Percentiles rank a stretch among this genome's conserved stretches.
These are phyloP conservation scores for Drosophila affinis DNA, from an alignment of 2,888 invertebrate genomes.

Conservation along the genomic window DNA sequence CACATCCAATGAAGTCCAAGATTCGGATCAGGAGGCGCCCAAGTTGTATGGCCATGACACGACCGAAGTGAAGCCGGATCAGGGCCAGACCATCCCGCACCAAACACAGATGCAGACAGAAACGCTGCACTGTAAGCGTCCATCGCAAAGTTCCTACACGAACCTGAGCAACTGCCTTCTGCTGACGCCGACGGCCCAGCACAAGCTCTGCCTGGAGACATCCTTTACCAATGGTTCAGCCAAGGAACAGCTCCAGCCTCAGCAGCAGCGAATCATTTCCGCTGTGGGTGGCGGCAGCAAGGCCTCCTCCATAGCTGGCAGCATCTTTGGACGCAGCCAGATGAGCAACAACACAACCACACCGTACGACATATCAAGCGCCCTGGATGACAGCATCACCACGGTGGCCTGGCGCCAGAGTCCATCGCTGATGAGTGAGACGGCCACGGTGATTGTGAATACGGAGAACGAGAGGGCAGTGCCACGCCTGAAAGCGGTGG, in stretches of 20 bases:
- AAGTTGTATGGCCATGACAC: conserved; percentile 50
- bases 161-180: conserved; percentile 81
- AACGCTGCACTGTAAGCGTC: conserved; percentile 54
- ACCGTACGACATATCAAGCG: conserved; percentile 84
- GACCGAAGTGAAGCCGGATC: conserved; percentile 24
- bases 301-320: conserved; percentile 82
- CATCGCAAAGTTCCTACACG: conserved; percentile 85
- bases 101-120: conserved; percentile 17
- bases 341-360: conserved; percentile 82
- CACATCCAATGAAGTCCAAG: conserved; percentile 77
- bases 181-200: conserved; percentile 85
- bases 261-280: conserved; percentile 24
- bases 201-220: conserved; percentile 88
- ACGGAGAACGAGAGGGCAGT: conserved; percentile 26
- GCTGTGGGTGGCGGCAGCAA: conserved; percentile 76
- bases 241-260: conserved; percentile 54
- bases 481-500: conserved; percentile 79
- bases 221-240: conserved; percentile 89
- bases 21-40: conserved; percentile 48
- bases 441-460: conserved; percentile 78
- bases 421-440: conserved; percentile 81
- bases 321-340: conserved; percentile 83
- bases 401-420: conserved; percentile 78
- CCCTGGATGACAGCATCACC: conserved; percentile 81
- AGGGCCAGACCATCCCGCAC: conserved; percentile 13